A percentile compares a stretch with the other conserved stretches of the same genome.
Evolutionary conservation across 1,140 invertebrate species (phyloP).

Genomic region (Apis laboriosa): DNA sequence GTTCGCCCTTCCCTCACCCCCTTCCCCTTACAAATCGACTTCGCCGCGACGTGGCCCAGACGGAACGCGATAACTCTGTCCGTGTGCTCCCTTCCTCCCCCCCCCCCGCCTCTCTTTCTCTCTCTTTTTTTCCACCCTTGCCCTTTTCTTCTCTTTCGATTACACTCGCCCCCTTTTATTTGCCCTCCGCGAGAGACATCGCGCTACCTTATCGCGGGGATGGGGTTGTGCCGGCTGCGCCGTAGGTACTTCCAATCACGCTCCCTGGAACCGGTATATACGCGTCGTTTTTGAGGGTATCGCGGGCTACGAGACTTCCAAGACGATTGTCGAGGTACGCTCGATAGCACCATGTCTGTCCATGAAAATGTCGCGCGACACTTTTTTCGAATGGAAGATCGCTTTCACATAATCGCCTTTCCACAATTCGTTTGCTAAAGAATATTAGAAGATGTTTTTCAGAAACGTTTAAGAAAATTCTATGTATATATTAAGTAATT

Average conservation of each 20-base stretch:
- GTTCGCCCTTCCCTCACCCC: background rate
- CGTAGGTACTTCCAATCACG: constrained; percentile 28
- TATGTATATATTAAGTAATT: background rate
- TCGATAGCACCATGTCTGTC: constrained; percentile 17
- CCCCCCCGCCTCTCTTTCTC: background rate
- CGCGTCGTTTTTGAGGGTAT: constrained; percentile 12
- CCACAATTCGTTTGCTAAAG: background rate
- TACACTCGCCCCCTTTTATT: constrained; percentile 50
- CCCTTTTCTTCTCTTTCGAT: constrained; percentile 59
- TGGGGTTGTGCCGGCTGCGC: constrained; percentile 31
- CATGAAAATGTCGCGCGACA: background rate
- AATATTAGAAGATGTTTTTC: background rate
- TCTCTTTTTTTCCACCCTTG: constrained; percentile 29
- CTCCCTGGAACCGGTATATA: constrained; percentile 21
- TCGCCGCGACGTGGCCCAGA: constrained; percentile 55
- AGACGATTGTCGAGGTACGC: constrained; percentile 14
- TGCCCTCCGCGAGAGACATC: constrained; percentile 57
- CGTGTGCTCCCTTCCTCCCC: constrained; percentile 28
- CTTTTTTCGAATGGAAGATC: background rate
- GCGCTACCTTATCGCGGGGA: constrained; percentile 52
- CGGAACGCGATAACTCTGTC: constrained; percentile 58
- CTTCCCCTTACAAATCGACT: constrained; percentile 54
- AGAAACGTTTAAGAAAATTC: background rate
- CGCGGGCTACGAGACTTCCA: background rate
- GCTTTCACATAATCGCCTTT: background rate